Evolutionary conservation across 2,888 invertebrate species (phyloP).

Genomic region (Blastobasis lacticolella): DNA sequence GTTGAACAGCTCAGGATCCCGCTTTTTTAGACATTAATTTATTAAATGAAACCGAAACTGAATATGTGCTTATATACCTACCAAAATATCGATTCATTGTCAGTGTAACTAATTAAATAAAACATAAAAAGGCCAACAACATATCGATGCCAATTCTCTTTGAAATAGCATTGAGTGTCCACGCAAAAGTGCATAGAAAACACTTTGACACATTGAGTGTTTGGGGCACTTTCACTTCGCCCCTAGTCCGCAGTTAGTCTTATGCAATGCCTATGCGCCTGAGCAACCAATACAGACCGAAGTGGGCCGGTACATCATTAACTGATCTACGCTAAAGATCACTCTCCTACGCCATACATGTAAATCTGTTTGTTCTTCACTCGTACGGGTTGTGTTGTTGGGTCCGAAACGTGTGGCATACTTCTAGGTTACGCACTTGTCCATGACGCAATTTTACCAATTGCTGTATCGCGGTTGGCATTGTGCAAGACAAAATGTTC

Average conservation of each 20-base stretch:
- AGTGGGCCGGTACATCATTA: conserved; percentile 31
- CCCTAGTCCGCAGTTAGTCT: conserved; percentile 7
- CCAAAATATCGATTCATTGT: no score
- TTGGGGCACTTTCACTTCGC: no score
- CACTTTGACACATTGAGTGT: no score
- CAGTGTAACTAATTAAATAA: no score
- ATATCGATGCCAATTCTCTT: no score
- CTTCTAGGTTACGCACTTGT: neutral
- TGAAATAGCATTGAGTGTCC: no score
- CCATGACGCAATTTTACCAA: conserved; percentile 7
- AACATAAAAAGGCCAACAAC: no score
- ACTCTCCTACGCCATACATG: conserved; percentile 4
- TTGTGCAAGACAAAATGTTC: conserved; percentile 6
- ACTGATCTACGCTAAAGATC: conserved; percentile 26
- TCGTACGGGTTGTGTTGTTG: neutral
- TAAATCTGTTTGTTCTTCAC: neutral
- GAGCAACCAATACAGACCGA: conserved; percentile 22
- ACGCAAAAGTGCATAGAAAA: no score
- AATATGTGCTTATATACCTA: no score
- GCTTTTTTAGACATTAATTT: no score
- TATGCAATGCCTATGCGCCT: conserved; percentile 29
- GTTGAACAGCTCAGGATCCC: no score
- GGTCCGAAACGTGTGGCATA: neutral
- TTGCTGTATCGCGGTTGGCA: conserved; percentile 10
- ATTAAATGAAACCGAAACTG: no score